These are phyloP conservation scores for Spea hammondii DNA, from an alignment of 2,797 vertebrate genomes.

Conservation along the genomic window DNA sequence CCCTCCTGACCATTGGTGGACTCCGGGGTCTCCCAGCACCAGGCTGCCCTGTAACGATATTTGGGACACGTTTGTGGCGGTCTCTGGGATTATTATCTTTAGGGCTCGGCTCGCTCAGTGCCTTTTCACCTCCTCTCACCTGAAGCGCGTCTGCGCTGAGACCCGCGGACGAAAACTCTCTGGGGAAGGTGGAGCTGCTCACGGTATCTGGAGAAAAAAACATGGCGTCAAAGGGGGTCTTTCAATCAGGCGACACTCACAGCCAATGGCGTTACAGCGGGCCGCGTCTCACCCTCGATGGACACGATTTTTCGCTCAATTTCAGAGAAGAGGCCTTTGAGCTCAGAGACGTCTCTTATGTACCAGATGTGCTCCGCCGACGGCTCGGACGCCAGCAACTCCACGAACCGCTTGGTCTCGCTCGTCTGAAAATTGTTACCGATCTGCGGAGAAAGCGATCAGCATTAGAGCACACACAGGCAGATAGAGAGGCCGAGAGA, in stretches of 20 bases:
- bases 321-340: slow-evolving; percentile 4
- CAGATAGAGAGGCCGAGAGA: too few relatives aligned
- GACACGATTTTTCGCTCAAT: slow-evolving; percentile 33
- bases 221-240: not conserved
- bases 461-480: too few relatives aligned
- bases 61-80: too few relatives aligned
- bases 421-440: slow-evolving; percentile 3
- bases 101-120: too few relatives aligned
- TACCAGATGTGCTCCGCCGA: not conserved
- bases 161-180: slow-evolving; percentile 29
- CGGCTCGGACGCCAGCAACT: not conserved
- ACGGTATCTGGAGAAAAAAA: not conserved
- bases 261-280: not conserved
- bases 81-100: too few relatives aligned
- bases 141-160: not conserved
- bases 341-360: not conserved
- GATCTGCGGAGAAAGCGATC: not conserved
- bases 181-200: not conserved
- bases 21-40: slow-evolving; percentile 28
- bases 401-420: not conserved
- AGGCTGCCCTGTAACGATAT: not conserved
- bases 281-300: slow-evolving; percentile 21
- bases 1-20: slow-evolving; percentile 35
- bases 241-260: too few relatives aligned
- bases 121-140: not conserved